Percentiles rank a stretch among this genome's conserved stretches.
phyloP scores from a whole-genome alignment of 1,140 invertebrate genomes.

The Adoxophyes honmai region DNA sequence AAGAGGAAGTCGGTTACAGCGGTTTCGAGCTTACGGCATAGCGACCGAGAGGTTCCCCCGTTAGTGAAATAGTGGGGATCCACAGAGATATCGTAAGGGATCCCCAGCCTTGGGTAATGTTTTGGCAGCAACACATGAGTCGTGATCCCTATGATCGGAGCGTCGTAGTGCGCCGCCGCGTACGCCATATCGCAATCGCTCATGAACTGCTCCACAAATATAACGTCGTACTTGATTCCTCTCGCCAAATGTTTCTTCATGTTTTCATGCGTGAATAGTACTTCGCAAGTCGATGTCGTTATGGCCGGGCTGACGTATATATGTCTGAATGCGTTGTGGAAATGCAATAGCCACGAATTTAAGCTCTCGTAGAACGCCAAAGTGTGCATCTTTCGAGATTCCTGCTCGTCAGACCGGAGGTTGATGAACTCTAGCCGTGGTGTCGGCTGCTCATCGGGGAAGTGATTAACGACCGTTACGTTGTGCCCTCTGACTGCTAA shows the following conservation, averaged over 20 bases:
- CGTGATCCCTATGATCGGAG: constrained; percentile 79
- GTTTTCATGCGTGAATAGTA: constrained; percentile 49
- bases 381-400: constrained; percentile 14
- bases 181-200: constrained; percentile 82
- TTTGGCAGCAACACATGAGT: constrained; percentile 78
- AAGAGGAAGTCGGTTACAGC: constrained; percentile 33
- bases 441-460: constrained; percentile 36
- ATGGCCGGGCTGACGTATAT: constrained; percentile 12
- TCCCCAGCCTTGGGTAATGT: constrained; percentile 76
- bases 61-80: constrained; percentile 75
- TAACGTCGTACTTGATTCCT: constrained; percentile 79
- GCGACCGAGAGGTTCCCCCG: constrained; percentile 72
- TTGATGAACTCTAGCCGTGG: constrained; percentile 49
- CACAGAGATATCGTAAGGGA: constrained; percentile 76
- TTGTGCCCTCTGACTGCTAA: constrained; percentile 62
- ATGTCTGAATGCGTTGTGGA: constrained; percentile 38
- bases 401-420: constrained; percentile 20
- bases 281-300: constrained; percentile 49
- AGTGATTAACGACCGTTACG: constrained; percentile 68
- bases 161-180: constrained; percentile 76
- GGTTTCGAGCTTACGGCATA: constrained; percentile 53
- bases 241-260: constrained; percentile 49
- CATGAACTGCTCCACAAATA: constrained; percentile 83
- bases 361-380: constrained; percentile 32
- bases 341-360: constrained; percentile 24